Percentiles rank a stretch among this genome's conserved stretches.
These are phyloP conservation scores for Coregonus sp. DNA, from an alignment of 2,797 vertebrate genomes.

Conservation along the genomic window DNA sequence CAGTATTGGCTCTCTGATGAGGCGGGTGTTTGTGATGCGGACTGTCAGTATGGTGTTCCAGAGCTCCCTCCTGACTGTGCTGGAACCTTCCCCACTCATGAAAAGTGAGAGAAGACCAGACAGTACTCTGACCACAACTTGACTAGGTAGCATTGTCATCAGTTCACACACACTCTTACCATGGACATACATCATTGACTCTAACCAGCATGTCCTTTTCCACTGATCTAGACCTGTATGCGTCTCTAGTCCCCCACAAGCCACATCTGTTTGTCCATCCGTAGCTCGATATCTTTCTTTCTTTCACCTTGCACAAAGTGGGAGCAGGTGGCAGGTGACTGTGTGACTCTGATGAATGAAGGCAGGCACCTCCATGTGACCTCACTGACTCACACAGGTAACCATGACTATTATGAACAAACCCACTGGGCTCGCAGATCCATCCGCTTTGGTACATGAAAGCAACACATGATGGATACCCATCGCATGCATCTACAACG, in stretches of 20 bases:
- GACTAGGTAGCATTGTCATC: background rate
- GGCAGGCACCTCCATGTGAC: background rate
- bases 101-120: constrained; percentile 71
- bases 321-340: too few species aligned
- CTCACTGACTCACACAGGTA: background rate
- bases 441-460: background rate
- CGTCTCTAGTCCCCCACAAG: too few species aligned
- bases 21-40: constrained; percentile 76
- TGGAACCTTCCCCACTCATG: constrained; percentile 77
- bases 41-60: constrained; percentile 82
- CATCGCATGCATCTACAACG: too few species aligned
- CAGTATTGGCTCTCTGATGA: constrained; percentile 77
- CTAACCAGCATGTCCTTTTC: constrained; percentile 22
- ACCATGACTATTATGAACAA: background rate
- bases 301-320: background rate
- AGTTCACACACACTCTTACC: background rate
- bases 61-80: constrained; percentile 76
- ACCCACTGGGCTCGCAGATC: background rate
- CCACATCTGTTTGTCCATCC: too few species aligned
- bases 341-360: background rate
- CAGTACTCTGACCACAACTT: too few species aligned
- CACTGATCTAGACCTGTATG: constrained; percentile 12
- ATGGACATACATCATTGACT: background rate
- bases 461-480: background rate
- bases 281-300: constrained; percentile 9